Base-by-base conservation (phyloP, 64 coral and sea anemone species). In the Actinia equina region DNA sequence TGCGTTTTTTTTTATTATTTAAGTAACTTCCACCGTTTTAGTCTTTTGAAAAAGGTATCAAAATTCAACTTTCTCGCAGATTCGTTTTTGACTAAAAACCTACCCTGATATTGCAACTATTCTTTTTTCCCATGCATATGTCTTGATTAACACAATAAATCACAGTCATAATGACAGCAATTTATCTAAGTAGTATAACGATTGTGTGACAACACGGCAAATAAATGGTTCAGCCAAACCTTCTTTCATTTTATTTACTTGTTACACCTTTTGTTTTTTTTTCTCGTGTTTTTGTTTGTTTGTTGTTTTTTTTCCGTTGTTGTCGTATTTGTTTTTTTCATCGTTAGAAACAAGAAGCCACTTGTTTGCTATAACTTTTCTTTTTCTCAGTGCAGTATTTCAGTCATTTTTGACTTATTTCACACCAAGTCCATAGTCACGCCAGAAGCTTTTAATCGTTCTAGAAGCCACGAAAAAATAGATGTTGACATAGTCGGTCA, bases 131-230 rank as follows among this genome's bases (percentile, higher is more conserved):
- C n/a, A 74, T 74, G 69, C 69, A 74, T 41, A 11, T 74, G 23
- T 41, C 41, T 3, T 74, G 41, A 74, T 30, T 30, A 30, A 74
- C 27, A 74, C 69, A 13, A 74, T 74, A 74, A 74, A 74, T 74
- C 69, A 74, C 42, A 74, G 69, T 74, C 42, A 74, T 74, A 30
- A 30, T 74, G 69, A 74, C 69, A 74, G 69, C 26, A 74, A 74
- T 74, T 74, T 74, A 30, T 74, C 25, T 74, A 27, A 74, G 25
- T 74, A 41, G 69, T 16, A 27, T 15, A 74, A 74, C 69, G 69
- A 74, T 27, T 41, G 69, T 74, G 22, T 41, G 69, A 74, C 69
- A 74, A 12, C 7, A 57, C 55, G 11, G n/a, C 9, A 65, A 74
- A 74, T 41, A 74, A 74, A 74, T 74, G 69, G 69, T 74, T 20